Percentiles rank a stretch among this genome's conserved stretches.
These are phyloP conservation scores for Machaerirhynchus nigripectus DNA, from an alignment of 2,113 vertebrate genomes.

Conservation along the genomic window DNA sequence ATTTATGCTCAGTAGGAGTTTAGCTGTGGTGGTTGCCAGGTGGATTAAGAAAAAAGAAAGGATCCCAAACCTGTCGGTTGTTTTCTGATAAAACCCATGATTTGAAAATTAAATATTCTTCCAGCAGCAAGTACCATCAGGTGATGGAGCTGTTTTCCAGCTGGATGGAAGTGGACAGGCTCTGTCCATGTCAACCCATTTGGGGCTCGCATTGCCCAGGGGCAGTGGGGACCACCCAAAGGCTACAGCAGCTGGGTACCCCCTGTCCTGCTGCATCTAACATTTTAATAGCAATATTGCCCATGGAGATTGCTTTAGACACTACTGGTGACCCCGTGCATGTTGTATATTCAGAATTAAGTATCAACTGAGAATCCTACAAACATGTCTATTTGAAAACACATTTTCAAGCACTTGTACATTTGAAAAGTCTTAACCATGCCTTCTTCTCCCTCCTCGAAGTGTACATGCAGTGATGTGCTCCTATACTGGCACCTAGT, in stretches of 20 bases:
- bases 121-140: neutral
- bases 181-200: fast-evolving
- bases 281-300: neutral
- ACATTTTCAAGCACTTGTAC: neutral
- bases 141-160: fast-evolving
- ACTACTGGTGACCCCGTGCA: neutral
- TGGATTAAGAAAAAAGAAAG: neutral
- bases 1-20: neutral
- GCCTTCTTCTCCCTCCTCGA: neutral
- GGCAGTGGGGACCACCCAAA: neutral
- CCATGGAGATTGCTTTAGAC: neutral
- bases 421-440: neutral
- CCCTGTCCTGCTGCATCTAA: neutral
- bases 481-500: slow-evolving; percentile 71
- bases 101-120: neutral
- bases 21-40: neutral
- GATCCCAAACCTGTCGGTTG: neutral
- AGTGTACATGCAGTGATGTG: neutral
- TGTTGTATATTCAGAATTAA: neutral
- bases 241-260: neutral
- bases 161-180: fast-evolving
- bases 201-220: neutral
- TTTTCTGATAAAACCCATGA: neutral
- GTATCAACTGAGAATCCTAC: neutral
- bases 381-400: neutral